phyloP scores from a whole-genome alignment of 2,888 invertebrate species.

The Athalia rosae region DNA sequence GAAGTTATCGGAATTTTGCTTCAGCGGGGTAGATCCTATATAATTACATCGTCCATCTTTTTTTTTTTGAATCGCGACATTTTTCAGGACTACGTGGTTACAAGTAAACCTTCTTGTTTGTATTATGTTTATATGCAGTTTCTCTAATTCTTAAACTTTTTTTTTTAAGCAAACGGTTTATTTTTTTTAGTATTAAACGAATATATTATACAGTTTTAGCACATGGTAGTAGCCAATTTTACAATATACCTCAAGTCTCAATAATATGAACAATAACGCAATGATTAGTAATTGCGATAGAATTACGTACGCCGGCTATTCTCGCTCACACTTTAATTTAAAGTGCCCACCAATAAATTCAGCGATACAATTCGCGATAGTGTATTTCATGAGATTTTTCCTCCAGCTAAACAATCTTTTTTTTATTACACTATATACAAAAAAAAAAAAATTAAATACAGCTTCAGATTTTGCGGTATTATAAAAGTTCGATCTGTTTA shows the following conservation, averaged over 20 bases:
- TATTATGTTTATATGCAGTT: not conserved
- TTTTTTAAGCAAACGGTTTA: not conserved
- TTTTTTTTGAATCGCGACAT: constrained; percentile 12
- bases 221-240: not conserved
- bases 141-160: not conserved
- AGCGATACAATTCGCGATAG: not conserved
- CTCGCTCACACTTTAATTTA: not conserved
- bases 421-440: constrained; percentile 42
- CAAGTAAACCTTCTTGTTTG: not conserved
- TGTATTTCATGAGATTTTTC: not conserved
- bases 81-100: constrained; percentile 22
- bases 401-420: not conserved
- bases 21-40: not conserved
- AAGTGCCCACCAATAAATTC: not conserved
- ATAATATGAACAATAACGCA: constrained; percentile 15
- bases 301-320: constrained; percentile 4
- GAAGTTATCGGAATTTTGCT: too few relatives aligned
- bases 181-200: constrained; percentile 10
- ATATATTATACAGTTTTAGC: constrained; percentile 22
- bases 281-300: not conserved
- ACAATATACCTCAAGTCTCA: not conserved
- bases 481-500: not conserved
- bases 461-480: not conserved
- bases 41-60: not conserved
- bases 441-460: constrained; percentile 12